A percentile compares a stretch with the other conserved stretches of the same genome.
Evolutionary conservation across 2,113 vertebrate genomes (phyloP).

Genomic region (Oryzias javanicus): DNA sequence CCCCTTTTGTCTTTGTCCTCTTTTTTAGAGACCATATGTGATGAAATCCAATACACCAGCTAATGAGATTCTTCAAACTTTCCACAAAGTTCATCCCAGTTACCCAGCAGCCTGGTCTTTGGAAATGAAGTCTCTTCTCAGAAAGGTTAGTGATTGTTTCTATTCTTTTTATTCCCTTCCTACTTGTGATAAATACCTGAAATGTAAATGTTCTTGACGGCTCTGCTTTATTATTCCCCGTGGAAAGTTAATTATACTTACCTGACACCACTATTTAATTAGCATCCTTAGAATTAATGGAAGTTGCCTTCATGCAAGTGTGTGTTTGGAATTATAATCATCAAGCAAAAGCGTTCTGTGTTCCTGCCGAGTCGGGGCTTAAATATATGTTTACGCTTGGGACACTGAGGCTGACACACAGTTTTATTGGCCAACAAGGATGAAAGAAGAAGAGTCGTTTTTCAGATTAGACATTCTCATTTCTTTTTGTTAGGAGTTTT

Average conservation of each 20-base stretch:
- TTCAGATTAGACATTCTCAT: too few species aligned
- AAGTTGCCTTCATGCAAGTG: conserved; percentile 3
- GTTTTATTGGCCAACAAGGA: too few species aligned
- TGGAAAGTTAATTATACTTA: conserved; percentile 16
- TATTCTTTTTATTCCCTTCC: not conserved
- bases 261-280: conserved; percentile 9
- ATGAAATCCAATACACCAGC: conserved; percentile 85
- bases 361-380: conserved; percentile 5
- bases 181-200: not conserved
- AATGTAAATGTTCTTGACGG: not conserved
- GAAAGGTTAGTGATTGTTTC: conserved; percentile 79
- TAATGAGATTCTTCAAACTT: conserved; percentile 85
- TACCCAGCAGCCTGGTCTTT: conserved; percentile 88
- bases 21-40: conserved; percentile 87
- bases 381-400: not conserved
- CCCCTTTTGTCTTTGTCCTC: not conserved
- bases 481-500: too few species aligned
- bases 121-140: conserved; percentile 86
- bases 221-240: conserved; percentile 10
- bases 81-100: conserved; percentile 82
- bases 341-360: not conserved
- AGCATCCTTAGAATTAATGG: conserved; percentile 20
- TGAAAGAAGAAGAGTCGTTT: too few species aligned
- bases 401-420: not conserved
- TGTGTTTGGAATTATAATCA: conserved; percentile 17